Conservation (phyloP, 23 tunicate species). For the Ciona savignyi region DNA sequence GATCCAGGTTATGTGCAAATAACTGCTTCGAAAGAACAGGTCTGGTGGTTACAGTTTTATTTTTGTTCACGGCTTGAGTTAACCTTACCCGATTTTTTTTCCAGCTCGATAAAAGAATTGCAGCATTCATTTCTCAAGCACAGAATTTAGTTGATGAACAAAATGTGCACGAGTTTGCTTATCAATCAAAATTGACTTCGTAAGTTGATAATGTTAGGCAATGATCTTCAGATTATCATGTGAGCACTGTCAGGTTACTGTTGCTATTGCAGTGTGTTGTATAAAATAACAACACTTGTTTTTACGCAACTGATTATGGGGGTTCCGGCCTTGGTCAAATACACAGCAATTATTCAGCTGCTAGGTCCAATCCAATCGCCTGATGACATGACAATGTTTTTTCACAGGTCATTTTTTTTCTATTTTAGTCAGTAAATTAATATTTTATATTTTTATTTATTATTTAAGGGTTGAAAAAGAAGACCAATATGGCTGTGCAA, state of each 20-base stretch:
- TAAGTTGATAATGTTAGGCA: too few species aligned
- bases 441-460: background rate
- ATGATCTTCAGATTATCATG: too few species aligned
- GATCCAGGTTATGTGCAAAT: conserved; percentile 28
- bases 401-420: background rate
- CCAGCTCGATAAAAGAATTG: conserved; percentile 59
- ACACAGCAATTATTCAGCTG: too few species aligned
- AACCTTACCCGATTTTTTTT: background rate
- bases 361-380: too few species aligned
- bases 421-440: background rate
- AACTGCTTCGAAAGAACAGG: conserved; percentile 30
- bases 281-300: too few species aligned
- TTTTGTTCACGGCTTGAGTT: background rate
- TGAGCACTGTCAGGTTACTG: too few species aligned
- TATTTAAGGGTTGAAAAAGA: background rate
- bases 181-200: background rate
- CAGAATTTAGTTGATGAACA: conserved; percentile 78
- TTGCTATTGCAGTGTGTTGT: too few species aligned
- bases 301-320: too few species aligned
- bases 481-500: conserved; percentile 46
- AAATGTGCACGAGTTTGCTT: conserved; percentile 67
- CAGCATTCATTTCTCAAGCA: conserved; percentile 58
- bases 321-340: too few species aligned
- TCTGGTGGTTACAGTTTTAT: conserved; percentile 1
- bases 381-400: too few species aligned